A percentile compares a stretch with the other conserved stretches of the same genome.
Evolutionary conservation across 2,113 vertebrate species (phyloP).

Genomic region (Coregonus clupeaformis): DNA sequence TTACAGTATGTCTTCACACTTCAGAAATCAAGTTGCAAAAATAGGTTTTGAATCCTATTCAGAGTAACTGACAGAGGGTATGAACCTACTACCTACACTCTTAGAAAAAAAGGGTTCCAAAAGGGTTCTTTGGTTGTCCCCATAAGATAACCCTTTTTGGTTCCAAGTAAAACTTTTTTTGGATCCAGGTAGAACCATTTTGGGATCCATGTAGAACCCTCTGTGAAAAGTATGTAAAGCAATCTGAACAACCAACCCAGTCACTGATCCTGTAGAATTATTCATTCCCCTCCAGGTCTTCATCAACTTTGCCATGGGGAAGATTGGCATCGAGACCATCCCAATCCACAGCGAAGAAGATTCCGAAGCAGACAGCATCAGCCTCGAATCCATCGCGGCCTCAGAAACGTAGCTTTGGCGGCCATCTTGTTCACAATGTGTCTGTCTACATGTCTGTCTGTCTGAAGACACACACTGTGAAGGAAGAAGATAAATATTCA

Average conservation of each 20-base stretch:
- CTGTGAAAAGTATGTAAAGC: no score
- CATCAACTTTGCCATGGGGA: constrained; percentile 92
- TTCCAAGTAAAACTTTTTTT: no score
- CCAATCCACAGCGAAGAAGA: constrained; percentile 32
- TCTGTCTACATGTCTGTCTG: neutral
- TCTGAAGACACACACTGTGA: neutral
- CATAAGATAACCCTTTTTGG: no score
- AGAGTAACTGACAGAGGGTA: no score
- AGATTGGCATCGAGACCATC: constrained; percentile 55
- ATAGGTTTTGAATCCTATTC: no score
- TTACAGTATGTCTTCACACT: no score
- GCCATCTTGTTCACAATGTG: neutral
- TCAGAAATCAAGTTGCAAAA: no score
- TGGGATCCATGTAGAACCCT: no score
- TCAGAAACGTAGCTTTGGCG: constrained; percentile 37
- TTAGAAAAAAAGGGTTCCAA: no score
- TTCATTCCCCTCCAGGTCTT: constrained; percentile 79
- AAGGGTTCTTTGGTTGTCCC: no score
- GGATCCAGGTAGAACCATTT: no score
- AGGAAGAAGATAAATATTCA: neutral
- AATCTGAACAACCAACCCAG: neutral
- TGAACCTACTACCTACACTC: no score
- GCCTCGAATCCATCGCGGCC: constrained; percentile 40
- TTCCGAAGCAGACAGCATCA: constrained; percentile 23
- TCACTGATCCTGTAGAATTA: constrained; percentile 31